A percentile compares a stretch with the other conserved stretches of the same genome.
These are phyloP conservation scores for Cassiopea andromeda DNA, from an alignment of 30 jellyfish, hydroid and myxozoan genomes.

Conservation along the genomic window DNA sequence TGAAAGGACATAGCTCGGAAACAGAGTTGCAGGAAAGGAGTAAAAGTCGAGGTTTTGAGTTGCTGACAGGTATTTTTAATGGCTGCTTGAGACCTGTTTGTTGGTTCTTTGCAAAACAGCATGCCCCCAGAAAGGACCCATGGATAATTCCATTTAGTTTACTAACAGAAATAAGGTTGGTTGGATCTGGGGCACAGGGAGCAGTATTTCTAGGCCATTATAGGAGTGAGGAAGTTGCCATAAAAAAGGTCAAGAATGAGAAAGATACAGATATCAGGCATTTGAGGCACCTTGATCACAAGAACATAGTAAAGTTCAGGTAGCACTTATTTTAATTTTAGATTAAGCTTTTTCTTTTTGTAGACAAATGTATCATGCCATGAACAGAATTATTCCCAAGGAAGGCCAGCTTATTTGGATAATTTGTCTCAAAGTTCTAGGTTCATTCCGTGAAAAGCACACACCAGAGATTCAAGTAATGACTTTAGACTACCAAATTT, in stretches of 20 bases:
- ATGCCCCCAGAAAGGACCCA: slow-evolving; percentile 44
- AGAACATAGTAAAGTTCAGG: slow-evolving; percentile 95
- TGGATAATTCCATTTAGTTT: slow-evolving; percentile 95
- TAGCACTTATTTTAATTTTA: too few species aligned
- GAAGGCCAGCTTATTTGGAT: too few species aligned
- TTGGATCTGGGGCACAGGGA: slow-evolving; percentile 99
- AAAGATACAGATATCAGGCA: slow-evolving; percentile 86
- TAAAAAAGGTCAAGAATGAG: slow-evolving; percentile 88
- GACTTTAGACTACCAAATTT: too few species aligned
- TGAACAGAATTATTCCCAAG: too few species aligned
- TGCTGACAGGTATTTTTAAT: slow-evolving; percentile 44
- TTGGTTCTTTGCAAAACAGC: slow-evolving; percentile 53
- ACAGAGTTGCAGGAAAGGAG: background rate
- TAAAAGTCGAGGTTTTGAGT: background rate
- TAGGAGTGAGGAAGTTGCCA: slow-evolving; percentile 89
- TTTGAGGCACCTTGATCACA: slow-evolving; percentile 85
- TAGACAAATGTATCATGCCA: too few species aligned
- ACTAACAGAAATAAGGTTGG: slow-evolving; percentile 88
- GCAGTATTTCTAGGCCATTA: slow-evolving; percentile 96
- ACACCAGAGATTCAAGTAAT: too few species aligned
- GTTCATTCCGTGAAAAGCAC: too few species aligned
- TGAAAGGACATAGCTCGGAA: background rate
- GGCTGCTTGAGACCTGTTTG: slow-evolving; percentile 83
- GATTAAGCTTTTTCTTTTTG: too few species aligned
- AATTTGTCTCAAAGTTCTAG: too few species aligned